Evolutionary conservation across 2,888 invertebrate species (phyloP).

Genomic region (Hermaeophaga mercurialis): DNA sequence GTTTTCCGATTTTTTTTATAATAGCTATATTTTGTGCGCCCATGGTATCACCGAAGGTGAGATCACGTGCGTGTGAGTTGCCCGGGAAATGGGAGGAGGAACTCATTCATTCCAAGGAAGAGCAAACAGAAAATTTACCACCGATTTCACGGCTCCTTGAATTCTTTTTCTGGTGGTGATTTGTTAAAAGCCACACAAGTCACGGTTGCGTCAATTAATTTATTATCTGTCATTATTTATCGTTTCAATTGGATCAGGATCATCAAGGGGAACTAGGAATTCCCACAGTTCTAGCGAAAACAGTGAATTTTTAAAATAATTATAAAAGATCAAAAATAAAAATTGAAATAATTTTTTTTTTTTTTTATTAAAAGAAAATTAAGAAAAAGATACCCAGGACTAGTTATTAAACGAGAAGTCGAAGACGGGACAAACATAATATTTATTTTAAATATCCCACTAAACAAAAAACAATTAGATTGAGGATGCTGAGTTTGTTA

Average conservation of each 20-base stretch:
- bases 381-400: no score
- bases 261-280: background rate
- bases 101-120: slow-evolving; percentile 47
- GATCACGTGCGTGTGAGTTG: slow-evolving; percentile 34
- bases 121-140: slow-evolving; percentile 41
- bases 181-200: slow-evolving; percentile 42
- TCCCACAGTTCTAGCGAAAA: no score
- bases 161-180: slow-evolving; percentile 45
- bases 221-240: slow-evolving; percentile 27
- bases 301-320: no score
- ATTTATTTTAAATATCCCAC: no score
- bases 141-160: slow-evolving; percentile 44
- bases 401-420: no score
- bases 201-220: slow-evolving; percentile 33
- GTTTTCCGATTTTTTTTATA: no score
- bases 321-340: no score
- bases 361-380: no score
- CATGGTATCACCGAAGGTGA: slow-evolving; percentile 21
- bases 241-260: slow-evolving; percentile 2
- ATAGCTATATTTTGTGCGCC: slow-evolving; percentile 1
- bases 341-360: no score
- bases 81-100: slow-evolving; percentile 46
- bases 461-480: no score
- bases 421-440: no score
- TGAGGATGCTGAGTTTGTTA: no score